These are phyloP conservation scores for Apodemia hepburni DNA, from an alignment of 2,888 invertebrate genomes.

Conservation along the genomic window DNA sequence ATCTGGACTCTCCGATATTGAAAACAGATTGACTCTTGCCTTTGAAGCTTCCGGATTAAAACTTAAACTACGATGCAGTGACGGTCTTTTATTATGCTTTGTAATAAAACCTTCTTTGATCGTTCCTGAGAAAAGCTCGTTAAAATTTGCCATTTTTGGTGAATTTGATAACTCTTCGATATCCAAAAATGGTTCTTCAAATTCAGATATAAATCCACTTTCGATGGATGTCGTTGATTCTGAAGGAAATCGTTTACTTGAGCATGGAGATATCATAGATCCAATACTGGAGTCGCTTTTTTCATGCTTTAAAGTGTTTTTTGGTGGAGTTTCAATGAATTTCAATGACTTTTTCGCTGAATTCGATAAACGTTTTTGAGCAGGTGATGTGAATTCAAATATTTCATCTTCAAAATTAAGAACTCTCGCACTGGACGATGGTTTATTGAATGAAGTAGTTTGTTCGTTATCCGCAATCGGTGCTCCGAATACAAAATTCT, in stretches of 20 bases:
- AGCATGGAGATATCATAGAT: constrained; percentile 49
- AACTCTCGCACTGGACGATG: constrained; percentile 55
- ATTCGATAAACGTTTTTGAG: constrained; percentile 41
- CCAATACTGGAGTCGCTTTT: constrained; percentile 58
- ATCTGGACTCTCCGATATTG: constrained; percentile 54
- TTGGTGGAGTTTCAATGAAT: constrained; percentile 57
- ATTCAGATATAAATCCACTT: constrained; percentile 68
- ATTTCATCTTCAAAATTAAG: constrained; percentile 63
- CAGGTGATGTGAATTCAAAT: constrained; percentile 68
- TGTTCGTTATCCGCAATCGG: constrained; percentile 60
- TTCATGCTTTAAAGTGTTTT: constrained; percentile 47
- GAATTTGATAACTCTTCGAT: constrained; percentile 60
- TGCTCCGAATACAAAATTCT: constrained; percentile 67
- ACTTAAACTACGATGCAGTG: constrained; percentile 54
- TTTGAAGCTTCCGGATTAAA: constrained; percentile 50
- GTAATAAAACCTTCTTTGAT: constrained; percentile 52
- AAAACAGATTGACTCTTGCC: constrained; percentile 47
- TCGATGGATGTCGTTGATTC: constrained; percentile 68
- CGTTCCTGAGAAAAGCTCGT: constrained; percentile 55
- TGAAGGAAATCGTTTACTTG: constrained; percentile 49
- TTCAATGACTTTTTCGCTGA: constrained; percentile 65
- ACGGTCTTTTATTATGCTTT: constrained; percentile 41
- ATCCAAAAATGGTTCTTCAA: constrained; percentile 65
- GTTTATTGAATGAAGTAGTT: constrained; percentile 64
- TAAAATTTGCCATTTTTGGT: constrained; percentile 62